A percentile compares a stretch with the other conserved stretches of the same genome.
Conservation (phyloP, 2,113 vertebrate genomes). For the Bufo bufo region DNA sequence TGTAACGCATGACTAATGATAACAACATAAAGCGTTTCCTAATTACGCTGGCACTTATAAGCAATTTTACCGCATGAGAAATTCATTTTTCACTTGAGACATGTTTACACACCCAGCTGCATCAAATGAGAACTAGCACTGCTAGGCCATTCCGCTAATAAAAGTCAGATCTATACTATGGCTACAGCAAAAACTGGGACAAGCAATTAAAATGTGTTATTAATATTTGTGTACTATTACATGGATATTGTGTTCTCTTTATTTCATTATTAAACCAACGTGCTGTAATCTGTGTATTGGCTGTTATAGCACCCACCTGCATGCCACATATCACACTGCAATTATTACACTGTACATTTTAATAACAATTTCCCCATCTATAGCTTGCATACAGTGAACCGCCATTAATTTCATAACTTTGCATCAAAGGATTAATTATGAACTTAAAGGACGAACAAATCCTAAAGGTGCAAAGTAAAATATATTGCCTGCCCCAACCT, state of each 20-base stretch:
- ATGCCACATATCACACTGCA: neutral
- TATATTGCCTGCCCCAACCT: neutral
- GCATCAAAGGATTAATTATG: neutral
- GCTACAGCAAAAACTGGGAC: slow-evolving; percentile 26
- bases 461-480: neutral
- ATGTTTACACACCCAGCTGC: slow-evolving; percentile 47
- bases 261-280: slow-evolving; percentile 29
- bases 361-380: neutral
- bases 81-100: slow-evolving; percentile 46
- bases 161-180: slow-evolving; percentile 34
- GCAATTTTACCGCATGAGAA: slow-evolving; percentile 48
- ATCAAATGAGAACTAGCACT: slow-evolving; percentile 27
- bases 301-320: slow-evolving; percentile 14
- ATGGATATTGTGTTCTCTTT: slow-evolving; percentile 8
- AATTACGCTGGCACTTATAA: slow-evolving; percentile 51
- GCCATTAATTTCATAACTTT: neutral
- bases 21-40: slow-evolving; percentile 45
- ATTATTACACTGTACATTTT: neutral
- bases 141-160: slow-evolving; percentile 36
- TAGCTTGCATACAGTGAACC: neutral
- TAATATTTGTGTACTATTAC: slow-evolving; percentile 33
- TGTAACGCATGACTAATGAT: slow-evolving; percentile 43
- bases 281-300: neutral
- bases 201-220: slow-evolving; percentile 39
- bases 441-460: neutral